Evolutionary conservation across 2,888 invertebrate genomes (phyloP).

Genomic region (Pyralis farinalis): DNA sequence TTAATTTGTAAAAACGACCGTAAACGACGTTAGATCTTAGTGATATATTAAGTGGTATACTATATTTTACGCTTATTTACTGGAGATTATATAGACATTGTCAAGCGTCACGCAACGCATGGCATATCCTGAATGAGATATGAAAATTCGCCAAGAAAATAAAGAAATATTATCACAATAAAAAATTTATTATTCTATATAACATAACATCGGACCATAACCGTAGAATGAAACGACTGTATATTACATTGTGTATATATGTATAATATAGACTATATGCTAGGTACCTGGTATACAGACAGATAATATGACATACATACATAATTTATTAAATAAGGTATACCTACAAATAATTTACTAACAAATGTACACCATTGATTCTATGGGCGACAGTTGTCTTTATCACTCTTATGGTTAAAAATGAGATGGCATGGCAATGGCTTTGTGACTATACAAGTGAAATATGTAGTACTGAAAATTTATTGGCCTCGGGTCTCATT

Average conservation of each 20-base stretch:
- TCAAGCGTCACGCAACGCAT: too few relatives aligned
- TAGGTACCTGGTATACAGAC: slow-evolving; percentile 22
- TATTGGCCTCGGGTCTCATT: too few relatives aligned
- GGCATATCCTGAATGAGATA: too few relatives aligned
- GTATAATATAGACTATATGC: slow-evolving; percentile 40
- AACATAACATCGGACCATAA: slow-evolving; percentile 77
- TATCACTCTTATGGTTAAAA: too few relatives aligned
- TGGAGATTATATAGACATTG: too few relatives aligned
- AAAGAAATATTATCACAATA: slow-evolving; percentile 68
- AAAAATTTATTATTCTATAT: slow-evolving; percentile 77
- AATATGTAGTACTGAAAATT: too few relatives aligned
- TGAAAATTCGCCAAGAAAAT: too few relatives aligned
- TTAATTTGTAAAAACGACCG: too few relatives aligned
- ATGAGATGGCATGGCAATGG: slow-evolving; percentile 1
- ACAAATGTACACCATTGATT: slow-evolving; percentile 3
- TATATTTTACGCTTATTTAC: too few relatives aligned
- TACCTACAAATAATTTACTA: slow-evolving; percentile 10
- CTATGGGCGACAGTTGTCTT: slow-evolving; percentile 1
- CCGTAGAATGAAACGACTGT: slow-evolving; percentile 62
- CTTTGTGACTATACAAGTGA: slow-evolving; percentile 3
- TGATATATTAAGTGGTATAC: too few relatives aligned
- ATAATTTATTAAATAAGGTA: slow-evolving; percentile 1
- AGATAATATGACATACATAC: slow-evolving; percentile 6
- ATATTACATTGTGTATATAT: slow-evolving; percentile 55
- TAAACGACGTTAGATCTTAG: too few relatives aligned